phyloP scores from a whole-genome alignment of 2,888 invertebrate genomes.

The Blastobasis lacticolella region DNA sequence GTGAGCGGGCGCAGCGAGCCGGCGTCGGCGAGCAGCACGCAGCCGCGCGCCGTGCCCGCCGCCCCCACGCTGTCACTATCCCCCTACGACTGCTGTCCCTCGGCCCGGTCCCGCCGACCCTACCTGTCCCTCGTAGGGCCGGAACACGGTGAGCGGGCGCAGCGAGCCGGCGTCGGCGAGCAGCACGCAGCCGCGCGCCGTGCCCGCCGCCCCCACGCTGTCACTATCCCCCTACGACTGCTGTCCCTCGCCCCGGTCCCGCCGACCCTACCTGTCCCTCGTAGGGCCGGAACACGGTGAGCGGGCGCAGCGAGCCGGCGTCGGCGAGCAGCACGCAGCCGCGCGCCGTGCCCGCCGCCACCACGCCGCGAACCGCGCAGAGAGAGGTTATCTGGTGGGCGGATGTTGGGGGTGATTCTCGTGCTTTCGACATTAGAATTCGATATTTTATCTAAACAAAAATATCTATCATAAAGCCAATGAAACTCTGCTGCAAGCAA shows the following conservation, averaged over 20 bases:
- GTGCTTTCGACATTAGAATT: too few relatives aligned
- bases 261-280: conserved; percentile 81
- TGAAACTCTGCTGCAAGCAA: too few relatives aligned
- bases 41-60: too few relatives aligned
- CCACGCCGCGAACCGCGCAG: conserved; percentile 77
- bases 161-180: not conserved
- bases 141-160: not conserved
- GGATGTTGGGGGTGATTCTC: too few relatives aligned
- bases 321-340: conserved; percentile 95
- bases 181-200: not conserved
- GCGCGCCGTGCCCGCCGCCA: conserved; percentile 96
- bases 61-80: too few relatives aligned
- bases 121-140: not conserved
- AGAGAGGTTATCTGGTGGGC: conserved; percentile 78
- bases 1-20: too few relatives aligned
- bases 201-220: not conserved
- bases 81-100: too few relatives aligned
- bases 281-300: conserved; percentile 94
- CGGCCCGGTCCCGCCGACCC: not conserved
- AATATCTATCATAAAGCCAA: too few relatives aligned
- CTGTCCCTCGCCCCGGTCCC: not conserved
- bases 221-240: conserved; percentile 8
- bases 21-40: too few relatives aligned
- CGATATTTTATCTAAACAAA: too few relatives aligned
- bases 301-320: conserved; percentile 83